These are phyloP conservation scores for Verasper variegatus DNA, from an alignment of 2,113 vertebrate species.

Conservation along the genomic window DNA sequence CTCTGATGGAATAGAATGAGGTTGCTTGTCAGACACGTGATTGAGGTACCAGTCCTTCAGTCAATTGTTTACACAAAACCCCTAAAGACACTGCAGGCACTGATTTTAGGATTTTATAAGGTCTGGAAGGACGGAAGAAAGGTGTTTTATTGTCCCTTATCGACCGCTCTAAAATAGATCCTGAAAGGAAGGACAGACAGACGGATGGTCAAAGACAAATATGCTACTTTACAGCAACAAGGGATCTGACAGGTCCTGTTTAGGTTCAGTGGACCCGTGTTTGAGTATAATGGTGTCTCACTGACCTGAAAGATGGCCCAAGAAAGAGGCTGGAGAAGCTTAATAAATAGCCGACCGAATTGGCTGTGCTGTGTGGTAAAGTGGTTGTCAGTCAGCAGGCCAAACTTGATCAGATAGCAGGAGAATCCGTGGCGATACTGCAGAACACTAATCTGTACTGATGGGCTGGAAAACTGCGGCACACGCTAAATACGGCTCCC, in stretches of 20 bases:
- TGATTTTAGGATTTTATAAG: conserved; percentile 17
- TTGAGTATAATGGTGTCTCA: conserved; percentile 40
- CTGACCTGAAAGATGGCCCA: conserved; percentile 42
- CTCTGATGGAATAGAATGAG: background rate
- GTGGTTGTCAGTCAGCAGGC: conserved; percentile 72
- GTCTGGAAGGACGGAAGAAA: conserved; percentile 8
- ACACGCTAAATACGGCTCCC: conserved; percentile 33
- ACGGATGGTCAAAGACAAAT: conserved; percentile 50
- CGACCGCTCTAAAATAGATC: conserved; percentile 3
- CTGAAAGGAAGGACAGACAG: conserved; percentile 21
- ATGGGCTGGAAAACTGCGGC: conserved; percentile 56
- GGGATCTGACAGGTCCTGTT: conserved; percentile 41
- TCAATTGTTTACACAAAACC: conserved; percentile 12
- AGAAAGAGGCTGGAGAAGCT: conserved; percentile 52
- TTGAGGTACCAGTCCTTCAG: background rate
- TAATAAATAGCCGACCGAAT: conserved; percentile 72
- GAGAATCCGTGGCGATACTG: conserved; percentile 67
- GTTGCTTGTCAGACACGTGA: background rate
- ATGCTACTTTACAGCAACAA: conserved; percentile 55
- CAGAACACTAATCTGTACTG: conserved; percentile 73
- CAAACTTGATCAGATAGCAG: conserved; percentile 75
- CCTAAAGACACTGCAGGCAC: background rate
- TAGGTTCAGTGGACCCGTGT: conserved; percentile 51
- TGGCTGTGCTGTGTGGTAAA: conserved; percentile 66
- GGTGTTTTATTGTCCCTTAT: background rate